Conservation (phyloP, 1,140 invertebrate genomes). For the Anadara kagoshimensis region DNA sequence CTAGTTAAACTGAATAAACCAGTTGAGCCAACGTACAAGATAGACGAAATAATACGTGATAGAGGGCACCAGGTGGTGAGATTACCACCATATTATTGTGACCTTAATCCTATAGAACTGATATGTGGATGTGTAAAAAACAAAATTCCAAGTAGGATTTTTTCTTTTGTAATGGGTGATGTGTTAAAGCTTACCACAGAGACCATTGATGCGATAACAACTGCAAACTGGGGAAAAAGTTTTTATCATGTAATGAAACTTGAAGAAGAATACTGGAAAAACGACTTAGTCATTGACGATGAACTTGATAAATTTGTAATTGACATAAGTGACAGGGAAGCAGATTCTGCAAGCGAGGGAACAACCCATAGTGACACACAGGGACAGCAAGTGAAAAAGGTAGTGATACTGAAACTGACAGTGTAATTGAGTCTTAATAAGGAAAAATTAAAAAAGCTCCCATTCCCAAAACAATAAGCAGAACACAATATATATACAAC, state of each 20-base stretch:
- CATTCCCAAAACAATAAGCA: too few relatives aligned
- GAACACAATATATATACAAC: too few relatives aligned
- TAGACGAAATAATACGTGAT: background rate
- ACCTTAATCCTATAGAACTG: constrained; percentile 10
- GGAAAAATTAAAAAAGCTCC: too few relatives aligned
- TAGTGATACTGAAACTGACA: too few relatives aligned
- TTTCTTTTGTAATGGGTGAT: background rate
- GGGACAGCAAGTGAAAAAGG: too few relatives aligned
- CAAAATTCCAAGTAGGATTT: background rate
- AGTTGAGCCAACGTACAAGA: background rate
- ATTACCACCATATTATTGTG: background rate
- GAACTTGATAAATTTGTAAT: background rate
- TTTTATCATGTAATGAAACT: background rate
- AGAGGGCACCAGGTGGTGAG: background rate
- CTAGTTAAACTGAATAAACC: background rate
- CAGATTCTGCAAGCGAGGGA: too few relatives aligned
- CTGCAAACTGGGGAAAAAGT: background rate
- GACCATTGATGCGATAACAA: background rate
- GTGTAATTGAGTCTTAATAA: too few relatives aligned
- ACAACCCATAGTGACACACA: too few relatives aligned
- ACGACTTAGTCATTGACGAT: constrained; percentile 1
- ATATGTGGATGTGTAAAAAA: background rate
- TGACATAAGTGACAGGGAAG: background rate
- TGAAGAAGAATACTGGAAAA: background rate
- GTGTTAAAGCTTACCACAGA: background rate